Percentiles rank a stretch among this genome's conserved stretches.
These are phyloP conservation scores for Spondyliosoma cantharus DNA, from an alignment of 2,797 vertebrate species.

Conservation along the genomic window DNA sequence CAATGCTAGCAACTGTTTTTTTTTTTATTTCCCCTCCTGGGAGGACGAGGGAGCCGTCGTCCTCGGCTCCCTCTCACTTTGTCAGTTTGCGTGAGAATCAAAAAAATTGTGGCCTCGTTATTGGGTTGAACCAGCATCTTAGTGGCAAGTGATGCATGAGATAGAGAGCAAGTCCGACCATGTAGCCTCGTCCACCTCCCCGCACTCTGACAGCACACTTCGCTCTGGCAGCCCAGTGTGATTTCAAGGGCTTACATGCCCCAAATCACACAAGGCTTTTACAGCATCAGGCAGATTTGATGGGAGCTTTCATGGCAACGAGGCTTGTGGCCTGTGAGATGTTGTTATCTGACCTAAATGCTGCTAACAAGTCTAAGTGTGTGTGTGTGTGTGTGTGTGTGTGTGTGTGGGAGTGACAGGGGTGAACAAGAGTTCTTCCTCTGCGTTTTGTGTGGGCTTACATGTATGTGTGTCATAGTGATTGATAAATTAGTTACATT, in stretches of 20 bases:
- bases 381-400: slow-evolving; percentile 49
- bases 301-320: slow-evolving; percentile 83
- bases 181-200: slow-evolving; percentile 70
- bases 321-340: slow-evolving; percentile 78
- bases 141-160: slow-evolving; percentile 80
- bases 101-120: slow-evolving; percentile 67
- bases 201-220: slow-evolving; percentile 76
- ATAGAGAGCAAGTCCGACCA: slow-evolving; percentile 75
- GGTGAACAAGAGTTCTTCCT: slow-evolving; percentile 66
- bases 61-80: slow-evolving; percentile 62
- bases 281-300: slow-evolving; percentile 86
- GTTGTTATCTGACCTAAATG: slow-evolving; percentile 88
- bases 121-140: slow-evolving; percentile 74
- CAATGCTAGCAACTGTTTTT: slow-evolving; percentile 33
- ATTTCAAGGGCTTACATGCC: slow-evolving; percentile 84
- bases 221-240: slow-evolving; percentile 75
- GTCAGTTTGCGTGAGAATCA: slow-evolving; percentile 75
- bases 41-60: slow-evolving; percentile 47
- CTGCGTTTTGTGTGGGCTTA: slow-evolving; percentile 24
- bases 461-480: slow-evolving; percentile 6
- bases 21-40: not conserved
- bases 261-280: slow-evolving; percentile 85
- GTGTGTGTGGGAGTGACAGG: slow-evolving; percentile 51
- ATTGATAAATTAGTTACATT: too few relatives aligned
- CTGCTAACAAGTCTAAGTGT: slow-evolving; percentile 77